These are phyloP conservation scores for Epinotia bilunana DNA, from an alignment of 2,888 invertebrate species.

Conservation along the genomic window DNA sequence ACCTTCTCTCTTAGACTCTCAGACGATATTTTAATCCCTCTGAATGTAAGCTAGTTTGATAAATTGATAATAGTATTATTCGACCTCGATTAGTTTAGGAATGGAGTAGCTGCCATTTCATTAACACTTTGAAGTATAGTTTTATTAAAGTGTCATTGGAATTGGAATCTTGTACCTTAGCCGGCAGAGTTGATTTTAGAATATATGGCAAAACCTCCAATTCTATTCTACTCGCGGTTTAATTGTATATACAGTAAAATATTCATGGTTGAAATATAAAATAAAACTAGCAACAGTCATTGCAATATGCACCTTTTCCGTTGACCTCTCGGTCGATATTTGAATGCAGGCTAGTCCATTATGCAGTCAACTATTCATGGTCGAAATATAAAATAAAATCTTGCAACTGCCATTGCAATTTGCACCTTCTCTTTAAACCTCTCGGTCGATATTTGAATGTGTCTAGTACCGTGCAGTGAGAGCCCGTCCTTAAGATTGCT, in stretches of 20 bases:
- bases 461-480: background rate
- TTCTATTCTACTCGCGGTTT: no score
- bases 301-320: background rate
- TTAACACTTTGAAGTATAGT: no score
- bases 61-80: no score
- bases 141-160: no score
- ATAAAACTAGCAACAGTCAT: background rate
- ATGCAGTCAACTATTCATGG: no score
- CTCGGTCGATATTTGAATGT: background rate
- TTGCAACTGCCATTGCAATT: background rate
- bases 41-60: background rate
- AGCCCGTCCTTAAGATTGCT: slow-evolving; percentile 40
- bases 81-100: no score
- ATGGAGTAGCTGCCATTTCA: no score
- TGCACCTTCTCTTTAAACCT: background rate
- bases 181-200: no score
- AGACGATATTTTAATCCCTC: background rate
- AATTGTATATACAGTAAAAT: no score
- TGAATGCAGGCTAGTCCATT: background rate
- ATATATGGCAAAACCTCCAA: no score
- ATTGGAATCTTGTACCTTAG: no score
- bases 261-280: background rate
- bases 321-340: background rate
- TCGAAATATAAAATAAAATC: no score
- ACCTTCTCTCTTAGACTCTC: background rate